Base-by-base conservation (phyloP, 2,797 vertebrate species). In the Microhierax caerulescens region DNA sequence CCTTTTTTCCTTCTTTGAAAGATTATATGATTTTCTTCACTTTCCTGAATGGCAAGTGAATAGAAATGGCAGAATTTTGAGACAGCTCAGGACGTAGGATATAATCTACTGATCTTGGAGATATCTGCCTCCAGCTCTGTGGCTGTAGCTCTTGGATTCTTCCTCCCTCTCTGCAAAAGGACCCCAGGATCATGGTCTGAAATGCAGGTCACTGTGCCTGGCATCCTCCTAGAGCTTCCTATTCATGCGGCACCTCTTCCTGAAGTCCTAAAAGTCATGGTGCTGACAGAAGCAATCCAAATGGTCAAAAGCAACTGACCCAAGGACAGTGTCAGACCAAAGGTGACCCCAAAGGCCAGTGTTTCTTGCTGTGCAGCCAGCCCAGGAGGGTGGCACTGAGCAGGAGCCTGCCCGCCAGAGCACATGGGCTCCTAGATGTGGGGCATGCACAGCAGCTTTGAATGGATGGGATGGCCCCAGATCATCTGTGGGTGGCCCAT, bases 401-500 rank as follows among this genome's bases (percentile, higher is more conserved):
- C 51, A 47, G 73, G 15, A 77, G 25, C 0, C 0, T 43, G 28
- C 50, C 47, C 59, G 30, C 9, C n/a, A 24, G 39, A 30, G 25
- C 54, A 37, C 1, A 2, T 6, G n/a, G 30, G 53, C 14, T 63
- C 28, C 28, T 39, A 25, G 50, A 36, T 0, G 28, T 13, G 36
- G 53, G 63, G 34, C 0, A 5, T 27, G 27, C 9, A 5, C 7
- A 41, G 75, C 9, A 39, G 15, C 11, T 65, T 34, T 30, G 51
- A 14, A 10, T 1, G 21, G 77, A 54, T 2, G 8, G 39, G 23
- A 1, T 39, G 68, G 10, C 17, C 48, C 27, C 41, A 4, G 68
- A 8, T 41, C 0, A 0, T 10, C 72, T 2, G 0, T 13, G 63
- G 43, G 47, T 2, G 1, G 37, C 57, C 34, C 0, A 0, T 10